Conservation (phyloP, 2,113 vertebrate genomes). For the Delphinapterus leucas region DNA sequence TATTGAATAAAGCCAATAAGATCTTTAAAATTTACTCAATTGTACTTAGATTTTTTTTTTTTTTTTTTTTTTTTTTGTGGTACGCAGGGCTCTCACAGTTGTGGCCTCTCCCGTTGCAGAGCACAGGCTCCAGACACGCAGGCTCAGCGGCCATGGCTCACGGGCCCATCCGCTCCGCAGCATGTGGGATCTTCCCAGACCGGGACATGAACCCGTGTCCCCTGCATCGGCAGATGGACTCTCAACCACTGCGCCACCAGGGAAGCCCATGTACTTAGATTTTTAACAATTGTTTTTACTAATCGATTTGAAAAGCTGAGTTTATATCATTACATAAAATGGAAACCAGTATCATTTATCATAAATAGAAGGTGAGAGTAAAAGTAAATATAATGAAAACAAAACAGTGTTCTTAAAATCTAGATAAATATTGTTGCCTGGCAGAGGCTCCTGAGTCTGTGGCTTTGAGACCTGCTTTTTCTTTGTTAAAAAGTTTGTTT, state of each 20-base stretch:
- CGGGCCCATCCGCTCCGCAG: too few species aligned
- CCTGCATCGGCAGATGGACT: too few species aligned
- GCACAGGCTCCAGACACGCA: too few species aligned
- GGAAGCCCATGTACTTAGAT: neutral
- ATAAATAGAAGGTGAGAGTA: constrained; percentile 13
- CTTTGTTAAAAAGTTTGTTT: constrained; percentile 26
- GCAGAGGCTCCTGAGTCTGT: neutral
- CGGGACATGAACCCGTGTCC: too few species aligned
- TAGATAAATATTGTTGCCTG: neutral
- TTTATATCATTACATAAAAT: neutral
- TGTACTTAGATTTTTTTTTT: neutral
- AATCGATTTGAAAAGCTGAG: neutral
- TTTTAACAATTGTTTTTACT: neutral
- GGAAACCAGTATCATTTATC: neutral
- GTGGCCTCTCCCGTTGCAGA: too few species aligned
- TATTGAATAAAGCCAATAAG: neutral
- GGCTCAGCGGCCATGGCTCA: too few species aligned
- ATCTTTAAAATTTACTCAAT: neutral
- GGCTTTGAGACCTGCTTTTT: neutral
- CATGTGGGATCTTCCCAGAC: too few species aligned
- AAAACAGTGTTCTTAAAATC: constrained; percentile 34
- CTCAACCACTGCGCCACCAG: too few species aligned
- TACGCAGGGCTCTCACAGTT: too few species aligned
- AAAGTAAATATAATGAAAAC: constrained; percentile 32
- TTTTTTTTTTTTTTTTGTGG: too few species aligned